Percentiles rank a stretch among this genome's conserved stretches.
These are phyloP conservation scores for Myrmecophaga tridactyla DNA, from an alignment of 2,113 vertebrate genomes.

Conservation along the genomic window DNA sequence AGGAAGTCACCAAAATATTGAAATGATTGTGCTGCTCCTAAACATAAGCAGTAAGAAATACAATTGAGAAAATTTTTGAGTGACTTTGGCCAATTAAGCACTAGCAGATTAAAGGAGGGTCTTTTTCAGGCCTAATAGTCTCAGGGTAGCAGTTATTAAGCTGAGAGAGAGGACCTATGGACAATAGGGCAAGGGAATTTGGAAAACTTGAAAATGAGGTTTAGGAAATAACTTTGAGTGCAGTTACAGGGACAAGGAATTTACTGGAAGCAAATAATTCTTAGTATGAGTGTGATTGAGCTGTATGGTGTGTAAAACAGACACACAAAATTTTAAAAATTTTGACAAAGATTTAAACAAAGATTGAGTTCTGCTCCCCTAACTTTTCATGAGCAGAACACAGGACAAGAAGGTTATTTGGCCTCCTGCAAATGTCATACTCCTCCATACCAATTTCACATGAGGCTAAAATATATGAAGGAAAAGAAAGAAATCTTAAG, in stretches of 20 bases:
- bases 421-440: accelerated
- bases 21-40: background rate
- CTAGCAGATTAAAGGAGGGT: background rate
- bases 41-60: background rate
- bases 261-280: no score
- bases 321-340: no score
- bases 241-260: background rate
- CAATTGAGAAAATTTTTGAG: background rate
- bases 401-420: background rate
- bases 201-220: background rate
- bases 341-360: background rate
- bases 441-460: background rate
- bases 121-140: no score
- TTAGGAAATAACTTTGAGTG: background rate
- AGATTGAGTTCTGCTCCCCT: background rate
- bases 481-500: background rate
- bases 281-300: background rate
- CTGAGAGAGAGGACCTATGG: background rate
- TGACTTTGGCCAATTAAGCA: accelerated
- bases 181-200: background rate
- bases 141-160: accelerated
- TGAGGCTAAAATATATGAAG: background rate
- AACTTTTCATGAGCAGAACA: background rate
- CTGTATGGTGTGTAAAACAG: background rate
- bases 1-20: background rate